Evolutionary conservation across 2,113 vertebrate species (phyloP).

Genomic region (Hystrix brachyura): DNA sequence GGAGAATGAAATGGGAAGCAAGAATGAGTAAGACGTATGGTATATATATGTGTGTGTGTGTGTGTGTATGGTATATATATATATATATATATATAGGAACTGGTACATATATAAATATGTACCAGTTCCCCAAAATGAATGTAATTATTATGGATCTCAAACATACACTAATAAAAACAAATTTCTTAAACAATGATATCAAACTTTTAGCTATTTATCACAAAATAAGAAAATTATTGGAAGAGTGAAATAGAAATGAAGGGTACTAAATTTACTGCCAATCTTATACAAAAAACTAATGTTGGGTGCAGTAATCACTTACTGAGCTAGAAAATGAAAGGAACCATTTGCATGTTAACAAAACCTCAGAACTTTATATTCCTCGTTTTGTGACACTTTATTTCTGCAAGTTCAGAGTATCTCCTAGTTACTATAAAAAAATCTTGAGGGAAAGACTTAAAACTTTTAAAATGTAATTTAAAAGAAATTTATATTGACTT

Average conservation of each 20-base stretch:
- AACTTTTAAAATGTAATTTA: conserved; percentile 61
- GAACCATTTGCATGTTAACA: not conserved
- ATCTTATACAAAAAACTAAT: conserved; percentile 41
- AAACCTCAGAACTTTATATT: conserved; percentile 28
- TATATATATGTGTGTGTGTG: not conserved
- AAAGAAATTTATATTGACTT: not conserved
- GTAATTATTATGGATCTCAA: not conserved
- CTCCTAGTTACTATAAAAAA: conserved; percentile 44
- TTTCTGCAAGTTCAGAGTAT: conserved; percentile 11
- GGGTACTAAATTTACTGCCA: conserved; percentile 1
- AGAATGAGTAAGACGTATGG: not conserved
- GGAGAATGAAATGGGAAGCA: not conserved
- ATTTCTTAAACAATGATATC: not conserved
- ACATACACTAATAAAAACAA: not conserved
- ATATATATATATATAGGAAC: no score
- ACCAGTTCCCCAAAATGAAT: not conserved
- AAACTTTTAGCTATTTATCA: conserved; percentile 38
- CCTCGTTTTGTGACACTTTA: conserved; percentile 24
- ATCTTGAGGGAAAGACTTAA: not conserved
- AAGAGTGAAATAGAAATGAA: conserved; percentile 33
- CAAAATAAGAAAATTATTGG: conserved; percentile 20
- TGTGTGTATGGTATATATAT: no score
- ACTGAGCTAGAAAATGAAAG: conserved; percentile 29
- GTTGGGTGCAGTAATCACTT: not conserved
- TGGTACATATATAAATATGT: not conserved